Conservation (phyloP, 2,888 invertebrate genomes). For the Coecobrya sp. region DNA sequence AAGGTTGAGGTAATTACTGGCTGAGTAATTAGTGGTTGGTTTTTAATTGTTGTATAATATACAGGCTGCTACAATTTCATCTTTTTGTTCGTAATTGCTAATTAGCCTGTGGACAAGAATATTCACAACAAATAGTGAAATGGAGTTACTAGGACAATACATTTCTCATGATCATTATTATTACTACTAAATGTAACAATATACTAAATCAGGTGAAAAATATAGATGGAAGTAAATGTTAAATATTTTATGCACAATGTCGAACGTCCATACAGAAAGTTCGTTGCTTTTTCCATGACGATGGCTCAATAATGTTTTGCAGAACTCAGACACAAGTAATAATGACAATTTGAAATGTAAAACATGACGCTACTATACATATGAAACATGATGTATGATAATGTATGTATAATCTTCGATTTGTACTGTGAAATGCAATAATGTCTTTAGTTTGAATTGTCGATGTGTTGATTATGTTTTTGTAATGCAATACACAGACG, state of each 20-base stretch:
- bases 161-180: slow-evolving; percentile 5
- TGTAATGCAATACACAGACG: too few relatives aligned
- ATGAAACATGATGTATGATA: too few relatives aligned
- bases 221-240: background rate
- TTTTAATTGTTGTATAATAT: slow-evolving; percentile 2
- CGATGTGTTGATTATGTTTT: too few relatives aligned
- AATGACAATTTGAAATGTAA: too few relatives aligned
- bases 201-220: slow-evolving; percentile 3
- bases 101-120: background rate
- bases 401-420: too few relatives aligned
- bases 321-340: too few relatives aligned
- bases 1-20: background rate
- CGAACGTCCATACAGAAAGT: background rate
- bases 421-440: too few relatives aligned
- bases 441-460: too few relatives aligned
- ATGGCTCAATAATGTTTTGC: too few relatives aligned
- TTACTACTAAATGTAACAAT: background rate
- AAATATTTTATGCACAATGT: too few relatives aligned
- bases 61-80: background rate
- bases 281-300: background rate
- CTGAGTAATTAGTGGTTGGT: background rate
- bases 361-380: too few relatives aligned
- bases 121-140: background rate
- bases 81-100: background rate
- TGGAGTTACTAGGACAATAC: background rate